Conservation (phyloP, 1,140 invertebrate species). For the Drosophila mayri region DNA sequence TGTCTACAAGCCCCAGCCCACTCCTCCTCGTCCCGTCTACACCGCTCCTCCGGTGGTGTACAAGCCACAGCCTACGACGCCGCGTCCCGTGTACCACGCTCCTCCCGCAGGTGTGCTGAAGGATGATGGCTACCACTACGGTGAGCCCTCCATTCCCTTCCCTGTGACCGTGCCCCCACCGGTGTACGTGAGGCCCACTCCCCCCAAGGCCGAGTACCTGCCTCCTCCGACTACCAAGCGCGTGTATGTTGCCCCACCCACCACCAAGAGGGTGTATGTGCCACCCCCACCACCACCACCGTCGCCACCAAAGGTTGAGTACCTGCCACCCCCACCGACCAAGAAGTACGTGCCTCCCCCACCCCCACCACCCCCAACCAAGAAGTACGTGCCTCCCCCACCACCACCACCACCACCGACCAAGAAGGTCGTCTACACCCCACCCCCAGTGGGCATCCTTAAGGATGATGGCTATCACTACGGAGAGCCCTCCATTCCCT, state of each 20-base stretch:
- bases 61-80: conserved; percentile 11
- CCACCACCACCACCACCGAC: conserved; percentile 43
- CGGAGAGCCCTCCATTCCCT: conserved; percentile 23
- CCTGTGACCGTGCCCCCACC: conserved; percentile 22
- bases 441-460: conserved; percentile 15
- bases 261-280: conserved; percentile 20
- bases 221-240: conserved; percentile 23
- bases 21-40: conserved; percentile 47
- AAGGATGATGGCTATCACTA: conserved; percentile 44
- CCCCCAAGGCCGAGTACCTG: conserved; percentile 33
- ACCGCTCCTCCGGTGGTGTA: conserved; percentile 8
- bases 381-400: conserved; percentile 41
- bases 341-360: conserved; percentile 17
- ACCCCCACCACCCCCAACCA: conserved; percentile 32
- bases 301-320: conserved; percentile 36
- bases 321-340: conserved; percentile 37
- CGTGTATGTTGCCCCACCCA: conserved; percentile 12
- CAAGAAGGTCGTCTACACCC: not conserved
- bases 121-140: conserved; percentile 43
- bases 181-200: conserved; percentile 16
- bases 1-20: conserved; percentile 48
- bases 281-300: conserved; percentile 45
- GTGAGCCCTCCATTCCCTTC: conserved; percentile 22
- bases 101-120: conserved; percentile 18
- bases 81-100: conserved; percentile 21